These are phyloP conservation scores for Lutjanus erythropterus DNA, from an alignment of 2,113 vertebrate genomes.

Conservation along the genomic window DNA sequence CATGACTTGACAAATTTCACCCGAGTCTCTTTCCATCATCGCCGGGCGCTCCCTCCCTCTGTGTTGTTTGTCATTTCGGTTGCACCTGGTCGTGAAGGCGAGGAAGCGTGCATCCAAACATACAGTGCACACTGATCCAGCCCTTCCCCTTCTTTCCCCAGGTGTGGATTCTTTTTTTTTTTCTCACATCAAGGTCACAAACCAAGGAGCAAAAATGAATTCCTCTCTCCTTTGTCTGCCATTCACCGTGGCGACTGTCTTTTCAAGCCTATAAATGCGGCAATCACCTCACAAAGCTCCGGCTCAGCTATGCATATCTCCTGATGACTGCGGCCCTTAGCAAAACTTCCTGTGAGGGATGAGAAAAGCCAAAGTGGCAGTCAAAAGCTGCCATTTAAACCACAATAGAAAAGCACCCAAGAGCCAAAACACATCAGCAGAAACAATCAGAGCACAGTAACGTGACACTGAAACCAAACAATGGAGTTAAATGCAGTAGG, in stretches of 20 bases:
- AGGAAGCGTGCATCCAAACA: constrained; percentile 5
- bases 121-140: not conserved
- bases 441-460: constrained; percentile 70
- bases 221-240: constrained; percentile 45
- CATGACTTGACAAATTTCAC: constrained; percentile 60
- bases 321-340: constrained; percentile 11
- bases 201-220: constrained; percentile 36
- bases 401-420: constrained; percentile 37
- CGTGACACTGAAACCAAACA: constrained; percentile 60
- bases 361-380: constrained; percentile 49
- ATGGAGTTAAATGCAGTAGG: constrained; percentile 42
- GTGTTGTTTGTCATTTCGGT: constrained; percentile 15
- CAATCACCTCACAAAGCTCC: constrained; percentile 72
- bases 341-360: constrained; percentile 63
- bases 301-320: constrained; percentile 3
- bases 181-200: constrained; percentile 45
- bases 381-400: constrained; percentile 55
- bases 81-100: constrained; percentile 37
- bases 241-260: constrained; percentile 54
- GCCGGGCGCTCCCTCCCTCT: not conserved
- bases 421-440: constrained; percentile 61
- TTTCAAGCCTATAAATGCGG: constrained; percentile 53
- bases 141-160: constrained; percentile 14
- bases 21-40: constrained; percentile 41
- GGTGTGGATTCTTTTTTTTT: constrained; percentile 54